Evolutionary conservation across 1,140 invertebrate species (phyloP).

Genomic region (Neodiprion pinetum): DNA sequence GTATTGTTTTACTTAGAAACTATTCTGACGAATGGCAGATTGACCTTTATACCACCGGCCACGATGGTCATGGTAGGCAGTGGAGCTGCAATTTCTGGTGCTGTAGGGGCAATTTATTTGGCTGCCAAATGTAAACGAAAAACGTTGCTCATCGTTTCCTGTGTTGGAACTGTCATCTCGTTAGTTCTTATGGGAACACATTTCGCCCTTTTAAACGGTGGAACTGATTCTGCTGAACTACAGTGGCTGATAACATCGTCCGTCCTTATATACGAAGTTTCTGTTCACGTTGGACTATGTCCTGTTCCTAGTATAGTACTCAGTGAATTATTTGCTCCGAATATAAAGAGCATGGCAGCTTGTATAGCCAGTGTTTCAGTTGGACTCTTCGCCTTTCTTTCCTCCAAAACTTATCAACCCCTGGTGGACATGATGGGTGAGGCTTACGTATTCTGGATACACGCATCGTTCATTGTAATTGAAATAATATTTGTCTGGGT

Average conservation of each 20-base stretch:
- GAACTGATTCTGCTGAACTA: constrained; percentile 33
- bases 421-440: constrained; percentile 67
- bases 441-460: constrained; percentile 77
- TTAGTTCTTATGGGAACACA: background rate
- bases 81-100: constrained; percentile 31
- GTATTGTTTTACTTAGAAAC: constrained; percentile 46
- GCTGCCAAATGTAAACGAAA: constrained; percentile 41
- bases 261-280: constrained; percentile 68
- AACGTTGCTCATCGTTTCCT: constrained; percentile 33
- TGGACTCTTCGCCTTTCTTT: constrained; percentile 75
- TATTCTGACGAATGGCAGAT: constrained; percentile 41
- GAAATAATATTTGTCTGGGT: constrained; percentile 71
- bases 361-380: constrained; percentile 75
- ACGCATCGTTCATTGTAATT: constrained; percentile 70
- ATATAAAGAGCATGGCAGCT: constrained; percentile 73
- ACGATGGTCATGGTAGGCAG: constrained; percentile 41
- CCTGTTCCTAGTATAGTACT: constrained; percentile 76
- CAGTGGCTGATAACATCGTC: constrained; percentile 66
- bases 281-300: constrained; percentile 73
- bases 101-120: constrained; percentile 33
- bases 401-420: constrained; percentile 77
- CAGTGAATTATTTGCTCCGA: constrained; percentile 77
- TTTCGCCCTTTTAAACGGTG: background rate
- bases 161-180: constrained; percentile 2
- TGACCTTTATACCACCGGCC: constrained; percentile 37